Evolutionary conservation across 2,888 invertebrate species (phyloP).

Genomic region (Apomyelois bistriatella): DNA sequence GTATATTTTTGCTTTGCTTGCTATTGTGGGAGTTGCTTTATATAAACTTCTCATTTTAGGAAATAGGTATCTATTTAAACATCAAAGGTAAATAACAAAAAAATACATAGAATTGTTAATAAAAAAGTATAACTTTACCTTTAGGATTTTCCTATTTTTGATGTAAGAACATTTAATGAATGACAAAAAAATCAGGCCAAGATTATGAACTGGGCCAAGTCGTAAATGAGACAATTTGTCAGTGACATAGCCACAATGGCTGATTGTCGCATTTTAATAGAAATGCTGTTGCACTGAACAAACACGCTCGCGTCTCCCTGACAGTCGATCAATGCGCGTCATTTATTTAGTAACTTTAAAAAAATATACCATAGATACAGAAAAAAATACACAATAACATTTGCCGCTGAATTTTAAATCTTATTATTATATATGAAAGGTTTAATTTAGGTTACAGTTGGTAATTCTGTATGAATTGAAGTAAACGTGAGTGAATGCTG

Average conservation of each 20-base stretch:
- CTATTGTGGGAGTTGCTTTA: too few relatives aligned
- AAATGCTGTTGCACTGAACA: conserved; percentile 47
- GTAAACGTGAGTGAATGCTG: conserved; percentile 22
- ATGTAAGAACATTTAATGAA: not conserved
- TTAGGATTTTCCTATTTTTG: too few relatives aligned
- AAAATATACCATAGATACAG: conserved; percentile 46
- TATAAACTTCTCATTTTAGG: too few relatives aligned
- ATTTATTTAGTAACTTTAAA: conserved; percentile 74
- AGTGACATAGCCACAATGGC: conserved; percentile 38
- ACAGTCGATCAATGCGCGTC: conserved; percentile 68
- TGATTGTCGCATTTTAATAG: conserved; percentile 45
- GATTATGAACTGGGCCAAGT: conserved; percentile 24
- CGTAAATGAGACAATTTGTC: conserved; percentile 30
- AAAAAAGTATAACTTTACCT: too few relatives aligned
- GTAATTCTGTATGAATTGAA: not conserved
- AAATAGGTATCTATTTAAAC: too few relatives aligned
- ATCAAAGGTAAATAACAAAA: too few relatives aligned
- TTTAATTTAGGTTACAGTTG: not conserved
- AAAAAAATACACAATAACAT: conserved; percentile 28
- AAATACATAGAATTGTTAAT: too few relatives aligned
- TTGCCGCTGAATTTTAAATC: conserved; percentile 8
- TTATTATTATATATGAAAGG: not conserved
- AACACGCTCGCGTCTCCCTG: conserved; percentile 54
- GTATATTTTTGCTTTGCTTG: too few relatives aligned
- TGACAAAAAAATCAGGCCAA: conserved; percentile 24